Base-by-base conservation (phyloP, 2,113 vertebrate genomes). In the Tinamus guttatus region DNA sequence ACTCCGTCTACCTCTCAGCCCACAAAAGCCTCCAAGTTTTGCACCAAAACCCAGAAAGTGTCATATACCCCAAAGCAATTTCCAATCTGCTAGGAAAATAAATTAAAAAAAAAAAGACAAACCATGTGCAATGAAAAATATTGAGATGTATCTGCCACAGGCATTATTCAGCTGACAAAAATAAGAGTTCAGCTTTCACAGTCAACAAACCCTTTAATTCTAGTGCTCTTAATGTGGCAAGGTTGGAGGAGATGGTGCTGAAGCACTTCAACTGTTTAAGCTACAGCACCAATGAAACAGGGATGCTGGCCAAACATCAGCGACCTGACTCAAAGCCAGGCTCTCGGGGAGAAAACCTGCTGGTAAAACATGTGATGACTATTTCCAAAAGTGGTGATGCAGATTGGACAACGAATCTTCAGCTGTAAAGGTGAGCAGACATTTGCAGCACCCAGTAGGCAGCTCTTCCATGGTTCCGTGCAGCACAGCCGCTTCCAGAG, bases 371-470 rank as follows among this genome's bases (percentile, higher is more conserved):
- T 49, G 73, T 59, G 84, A 81, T 7, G 20, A 88, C 17, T 25
- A 36, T 71, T 81, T 85, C 87, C 70, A 93, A 75, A 90, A 93
- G 73, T 14, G 9, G 17, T 93, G 68, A 91, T 71, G 19, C 38
- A 83, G 94, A 90, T 84, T 68, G 51, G 4, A 20, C 84, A 85
- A 91, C 89, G 86, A 90, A 93, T 92, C 86, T 92, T 87, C 79
- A 89, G 95, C 90, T 97, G 85, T 10, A 4, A 90, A 90, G 76
- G 93, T 94, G 95, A 95, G 67, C 75, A 91, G 95, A 79, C 96
- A 94, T 96, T 93, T 95, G 85, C 94, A 97, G 93, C 89, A 95
- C 81, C 56, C 84, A 95, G 91, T 67, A 95, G 77, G 87, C 94
- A 89, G 94, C 81, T 93, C 34, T 67, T 80, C 79, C 81, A 51